A percentile compares a stretch with the other conserved stretches of the same genome.
phyloP scores from a whole-genome alignment of 2,113 vertebrate genomes.

The Erythrocercus mccallii region DNA sequence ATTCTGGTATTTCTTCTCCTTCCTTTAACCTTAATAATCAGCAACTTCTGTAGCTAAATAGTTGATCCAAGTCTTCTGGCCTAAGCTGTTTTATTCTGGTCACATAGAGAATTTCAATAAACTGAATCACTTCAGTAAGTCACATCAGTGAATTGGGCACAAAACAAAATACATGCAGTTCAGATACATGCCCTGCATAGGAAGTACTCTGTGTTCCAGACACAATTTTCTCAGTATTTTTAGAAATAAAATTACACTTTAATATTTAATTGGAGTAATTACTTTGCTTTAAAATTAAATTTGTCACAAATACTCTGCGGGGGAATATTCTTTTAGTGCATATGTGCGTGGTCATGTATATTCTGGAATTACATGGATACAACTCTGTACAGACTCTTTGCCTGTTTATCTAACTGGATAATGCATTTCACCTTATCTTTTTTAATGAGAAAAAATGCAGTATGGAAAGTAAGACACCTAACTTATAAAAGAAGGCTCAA shows the following conservation, averaged over 20 bases:
- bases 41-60: background rate
- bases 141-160: background rate
- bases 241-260: background rate
- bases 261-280: constrained; percentile 1
- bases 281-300: background rate
- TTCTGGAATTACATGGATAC: background rate
- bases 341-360: background rate
- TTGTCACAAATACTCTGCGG: background rate
- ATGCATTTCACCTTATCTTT: background rate
- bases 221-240: background rate
- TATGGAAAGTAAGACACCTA: background rate
- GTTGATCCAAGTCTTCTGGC: background rate
- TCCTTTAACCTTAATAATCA: background rate
- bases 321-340: background rate
- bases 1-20: background rate
- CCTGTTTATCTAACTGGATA: background rate
- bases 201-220: background rate
- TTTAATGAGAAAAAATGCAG: background rate
- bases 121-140: background rate
- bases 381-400: background rate
- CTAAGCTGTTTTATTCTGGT: background rate
- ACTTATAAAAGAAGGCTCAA: background rate
- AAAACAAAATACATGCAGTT: background rate
- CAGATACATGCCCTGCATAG: background rate
- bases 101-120: background rate